Conservation (phyloP, 2,888 invertebrate species). For the Allygus modestus region DNA sequence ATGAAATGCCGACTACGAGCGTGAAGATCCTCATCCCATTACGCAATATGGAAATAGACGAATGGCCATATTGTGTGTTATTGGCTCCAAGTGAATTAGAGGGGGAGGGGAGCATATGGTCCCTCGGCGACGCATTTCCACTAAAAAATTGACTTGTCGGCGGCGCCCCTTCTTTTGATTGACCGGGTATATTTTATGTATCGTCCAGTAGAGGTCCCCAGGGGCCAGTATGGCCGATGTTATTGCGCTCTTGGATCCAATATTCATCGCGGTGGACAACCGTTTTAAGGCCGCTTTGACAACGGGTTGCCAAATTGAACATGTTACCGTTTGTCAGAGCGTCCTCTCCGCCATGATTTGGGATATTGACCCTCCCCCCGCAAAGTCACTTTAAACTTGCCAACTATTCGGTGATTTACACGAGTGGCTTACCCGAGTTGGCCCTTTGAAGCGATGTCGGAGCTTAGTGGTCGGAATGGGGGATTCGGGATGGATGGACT, state of each 20-base stretch:
- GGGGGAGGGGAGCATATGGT: slow-evolving; percentile 59
- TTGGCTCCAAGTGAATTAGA: slow-evolving; percentile 31
- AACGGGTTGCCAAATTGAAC: slow-evolving; percentile 43
- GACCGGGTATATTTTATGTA: slow-evolving; percentile 57
- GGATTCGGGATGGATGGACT: neutral
- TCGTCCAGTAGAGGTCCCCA: slow-evolving; percentile 4
- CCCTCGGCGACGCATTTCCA: slow-evolving; percentile 24
- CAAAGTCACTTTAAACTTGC: slow-evolving; percentile 51
- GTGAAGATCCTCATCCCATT: slow-evolving; percentile 39
- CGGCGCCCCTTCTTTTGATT: slow-evolving; percentile 30
- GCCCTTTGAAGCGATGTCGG: slow-evolving; percentile 42
- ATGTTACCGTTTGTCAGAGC: slow-evolving; percentile 44
- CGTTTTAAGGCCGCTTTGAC: slow-evolving; percentile 27
- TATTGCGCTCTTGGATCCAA: slow-evolving; percentile 38
- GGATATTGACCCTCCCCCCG: slow-evolving; percentile 21
- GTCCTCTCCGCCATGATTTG: slow-evolving; percentile 29
- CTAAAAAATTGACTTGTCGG: slow-evolving; percentile 61
- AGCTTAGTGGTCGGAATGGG: slow-evolving; percentile 10
- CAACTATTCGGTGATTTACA: slow-evolving; percentile 57
- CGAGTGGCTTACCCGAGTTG: neutral
- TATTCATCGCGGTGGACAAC: slow-evolving; percentile 39
- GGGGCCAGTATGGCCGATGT: slow-evolving; percentile 9
- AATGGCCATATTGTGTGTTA: slow-evolving; percentile 47
- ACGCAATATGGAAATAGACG: slow-evolving; percentile 48
- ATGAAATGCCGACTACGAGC: slow-evolving; percentile 27